A percentile compares a stretch with the other conserved stretches of the same genome.
phyloP scores from a whole-genome alignment of 2,797 vertebrate species.

The Sebastes baramenuke region DNA sequence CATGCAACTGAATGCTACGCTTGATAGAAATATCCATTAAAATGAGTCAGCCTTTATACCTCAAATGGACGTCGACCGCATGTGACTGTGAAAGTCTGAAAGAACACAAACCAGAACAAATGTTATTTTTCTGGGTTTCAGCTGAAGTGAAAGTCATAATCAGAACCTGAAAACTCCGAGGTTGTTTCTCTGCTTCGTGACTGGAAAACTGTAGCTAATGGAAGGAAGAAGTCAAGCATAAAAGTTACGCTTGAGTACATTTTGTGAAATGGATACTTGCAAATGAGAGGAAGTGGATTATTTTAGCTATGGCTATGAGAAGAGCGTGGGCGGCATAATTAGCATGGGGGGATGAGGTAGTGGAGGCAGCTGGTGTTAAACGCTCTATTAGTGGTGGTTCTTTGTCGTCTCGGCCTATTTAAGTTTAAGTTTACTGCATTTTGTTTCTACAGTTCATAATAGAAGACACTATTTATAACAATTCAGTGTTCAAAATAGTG shows the following conservation, averaged over 20 bases:
- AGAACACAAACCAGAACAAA: neutral
- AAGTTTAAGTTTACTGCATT: neutral
- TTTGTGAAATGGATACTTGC: neutral
- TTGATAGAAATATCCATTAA: neutral
- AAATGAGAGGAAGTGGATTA: conserved; percentile 40
- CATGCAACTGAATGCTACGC: no score
- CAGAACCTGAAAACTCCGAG: neutral
- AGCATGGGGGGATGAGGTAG: neutral
- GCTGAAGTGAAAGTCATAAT: neutral
- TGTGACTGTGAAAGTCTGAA: neutral
- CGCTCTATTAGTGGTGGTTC: neutral
- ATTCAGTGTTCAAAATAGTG: neutral
- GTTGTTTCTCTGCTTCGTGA: neutral
- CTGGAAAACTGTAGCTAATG: neutral
- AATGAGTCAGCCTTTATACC: neutral
- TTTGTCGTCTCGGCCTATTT: neutral
- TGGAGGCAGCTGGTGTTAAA: neutral
- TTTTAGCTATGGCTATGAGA: neutral
- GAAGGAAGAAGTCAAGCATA: conserved; percentile 14
- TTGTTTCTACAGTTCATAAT: neutral
- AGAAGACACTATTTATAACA: neutral
- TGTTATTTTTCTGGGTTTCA: neutral
- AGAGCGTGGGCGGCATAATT: conserved; percentile 20
- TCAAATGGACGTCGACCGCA: neutral
- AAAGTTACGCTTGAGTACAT: neutral